Evolutionary conservation across 2,888 invertebrate genomes (phyloP).

Genomic region (Polyommatus iphigenia): DNA sequence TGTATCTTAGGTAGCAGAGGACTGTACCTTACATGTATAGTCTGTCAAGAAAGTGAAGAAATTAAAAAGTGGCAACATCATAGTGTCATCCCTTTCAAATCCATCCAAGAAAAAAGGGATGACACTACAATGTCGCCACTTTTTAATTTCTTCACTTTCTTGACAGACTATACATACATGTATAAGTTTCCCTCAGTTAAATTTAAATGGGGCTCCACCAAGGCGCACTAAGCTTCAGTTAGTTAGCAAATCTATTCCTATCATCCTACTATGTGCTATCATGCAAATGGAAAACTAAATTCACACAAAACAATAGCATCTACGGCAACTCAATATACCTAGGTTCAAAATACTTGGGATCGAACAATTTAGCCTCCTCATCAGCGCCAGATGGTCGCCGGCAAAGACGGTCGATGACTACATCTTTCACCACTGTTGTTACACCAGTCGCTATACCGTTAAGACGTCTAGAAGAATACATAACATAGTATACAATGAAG

Average conservation of each 20-base stretch:
- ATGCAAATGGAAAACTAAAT: constrained; percentile 27
- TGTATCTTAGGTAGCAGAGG: not conserved
- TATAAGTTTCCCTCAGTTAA: too few species aligned
- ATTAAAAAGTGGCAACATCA: too few species aligned
- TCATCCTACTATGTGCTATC: not conserved
- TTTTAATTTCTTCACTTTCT: too few species aligned
- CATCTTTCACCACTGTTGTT: constrained; percentile 84
- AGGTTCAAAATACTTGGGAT: constrained; percentile 84
- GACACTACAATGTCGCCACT: too few species aligned
- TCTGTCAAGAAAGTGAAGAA: too few species aligned
- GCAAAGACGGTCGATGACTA: constrained; percentile 82
- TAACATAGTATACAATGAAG: not conserved
- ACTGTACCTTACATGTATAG: too few species aligned
- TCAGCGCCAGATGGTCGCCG: constrained; percentile 65
- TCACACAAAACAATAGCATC: constrained; percentile 46
- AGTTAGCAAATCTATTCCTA: not conserved
- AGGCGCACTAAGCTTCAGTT: too few species aligned
- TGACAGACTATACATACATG: too few species aligned
- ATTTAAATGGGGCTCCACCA: too few species aligned
- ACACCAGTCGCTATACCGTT: constrained; percentile 87
- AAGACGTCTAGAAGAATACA: constrained; percentile 76
- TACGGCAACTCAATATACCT: constrained; percentile 81
- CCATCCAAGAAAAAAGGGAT: too few species aligned
- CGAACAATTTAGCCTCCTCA: constrained; percentile 74
- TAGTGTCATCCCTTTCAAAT: too few species aligned